Conservation (phyloP, 2,888 invertebrate species). For the Hyles lineata region DNA sequence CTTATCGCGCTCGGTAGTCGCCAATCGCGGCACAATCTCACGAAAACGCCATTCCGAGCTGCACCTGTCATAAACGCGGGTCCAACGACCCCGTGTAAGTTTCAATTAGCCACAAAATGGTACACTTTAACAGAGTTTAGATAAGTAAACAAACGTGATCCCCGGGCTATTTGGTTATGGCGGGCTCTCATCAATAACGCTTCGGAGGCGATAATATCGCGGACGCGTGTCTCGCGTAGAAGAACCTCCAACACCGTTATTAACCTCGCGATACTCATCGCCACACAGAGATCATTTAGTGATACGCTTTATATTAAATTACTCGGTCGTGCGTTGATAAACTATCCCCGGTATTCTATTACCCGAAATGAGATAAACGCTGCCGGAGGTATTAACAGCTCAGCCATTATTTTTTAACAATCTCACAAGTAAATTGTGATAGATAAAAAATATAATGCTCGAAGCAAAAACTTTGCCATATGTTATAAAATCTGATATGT, state of each 20-base stretch:
- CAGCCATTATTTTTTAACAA: conserved; percentile 51
- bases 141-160: conserved; percentile 82
- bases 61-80: conserved; percentile 80
- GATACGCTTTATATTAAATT: conserved; percentile 85
- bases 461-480: conserved; percentile 33
- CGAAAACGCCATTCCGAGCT: conserved; percentile 78
- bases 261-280: conserved; percentile 81
- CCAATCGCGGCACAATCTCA: conserved; percentile 79
- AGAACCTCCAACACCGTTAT: conserved; percentile 82
- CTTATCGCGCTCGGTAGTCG: conserved; percentile 74
- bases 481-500: no score
- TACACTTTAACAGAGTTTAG: conserved; percentile 69
- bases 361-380: conserved; percentile 80
- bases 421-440: conserved; percentile 29
- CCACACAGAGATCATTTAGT: conserved; percentile 80
- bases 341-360: conserved; percentile 83
- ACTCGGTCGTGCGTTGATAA: conserved; percentile 84
- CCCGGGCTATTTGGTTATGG: conserved; percentile 81
- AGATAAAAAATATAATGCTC: conserved; percentile 40
- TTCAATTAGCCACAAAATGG: conserved; percentile 76
- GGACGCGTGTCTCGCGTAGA: conserved; percentile 79
- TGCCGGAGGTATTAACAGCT: conserved; percentile 72
- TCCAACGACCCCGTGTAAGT: conserved; percentile 62
- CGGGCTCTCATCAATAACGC: conserved; percentile 81
- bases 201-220: conserved; percentile 79